Conservation (phyloP, 2,888 invertebrate genomes). For the Tupiocoris notatus region DNA sequence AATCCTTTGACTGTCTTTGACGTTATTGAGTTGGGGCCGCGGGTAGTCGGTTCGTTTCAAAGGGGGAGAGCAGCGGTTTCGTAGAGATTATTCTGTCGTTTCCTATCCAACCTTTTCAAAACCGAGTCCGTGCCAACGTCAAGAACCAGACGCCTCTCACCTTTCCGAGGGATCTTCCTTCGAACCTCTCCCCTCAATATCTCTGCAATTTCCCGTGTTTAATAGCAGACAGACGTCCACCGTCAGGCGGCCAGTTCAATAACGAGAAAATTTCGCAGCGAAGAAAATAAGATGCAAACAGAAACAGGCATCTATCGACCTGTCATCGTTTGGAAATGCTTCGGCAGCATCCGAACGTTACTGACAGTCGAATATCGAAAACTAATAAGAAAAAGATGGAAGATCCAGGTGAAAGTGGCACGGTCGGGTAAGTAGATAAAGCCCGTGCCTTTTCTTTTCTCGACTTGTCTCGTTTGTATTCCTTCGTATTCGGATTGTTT, state of each 20-base stretch:
- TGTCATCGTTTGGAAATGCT: neutral
- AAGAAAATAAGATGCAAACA: neutral
- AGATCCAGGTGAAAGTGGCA: no score
- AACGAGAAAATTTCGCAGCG: neutral
- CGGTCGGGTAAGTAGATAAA: no score
- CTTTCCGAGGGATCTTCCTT: neutral
- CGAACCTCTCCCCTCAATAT: neutral
- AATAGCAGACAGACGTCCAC: neutral
- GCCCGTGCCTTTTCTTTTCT: no score
- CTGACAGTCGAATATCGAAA: neutral
- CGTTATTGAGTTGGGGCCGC: slow-evolving; percentile 26
- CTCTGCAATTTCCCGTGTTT: neutral
- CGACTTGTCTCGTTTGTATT: no score
- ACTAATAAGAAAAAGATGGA: no score
- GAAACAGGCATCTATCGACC: neutral
- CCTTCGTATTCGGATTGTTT: no score
- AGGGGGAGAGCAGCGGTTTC: neutral
- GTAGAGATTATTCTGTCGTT: neutral
- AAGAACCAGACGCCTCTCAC: neutral
- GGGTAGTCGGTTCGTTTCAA: neutral
- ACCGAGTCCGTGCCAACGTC: neutral
- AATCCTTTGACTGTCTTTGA: slow-evolving; percentile 34
- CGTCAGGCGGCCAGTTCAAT: neutral
- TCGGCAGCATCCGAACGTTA: neutral
- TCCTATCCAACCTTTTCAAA: neutral